Percentiles rank a stretch among this genome's conserved stretches.
Conservation (phyloP, 2,113 vertebrate genomes). For the Eubucco bourcierii region DNA sequence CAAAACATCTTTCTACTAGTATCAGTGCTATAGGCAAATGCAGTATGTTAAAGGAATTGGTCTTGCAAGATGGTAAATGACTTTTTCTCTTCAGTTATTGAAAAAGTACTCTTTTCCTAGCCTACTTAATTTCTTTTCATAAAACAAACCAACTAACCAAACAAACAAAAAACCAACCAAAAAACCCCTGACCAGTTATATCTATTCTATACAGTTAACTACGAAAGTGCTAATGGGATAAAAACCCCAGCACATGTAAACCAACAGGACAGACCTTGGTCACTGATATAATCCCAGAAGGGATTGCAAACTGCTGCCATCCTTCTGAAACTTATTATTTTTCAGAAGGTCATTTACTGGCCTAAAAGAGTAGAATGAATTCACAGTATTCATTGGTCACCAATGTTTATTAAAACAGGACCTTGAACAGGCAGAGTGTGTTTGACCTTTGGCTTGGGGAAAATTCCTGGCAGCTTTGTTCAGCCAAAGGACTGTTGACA, state of each 20-base stretch:
- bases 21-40: background rate
- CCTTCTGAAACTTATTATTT: background rate
- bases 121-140: background rate
- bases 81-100: background rate
- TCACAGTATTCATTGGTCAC: background rate
- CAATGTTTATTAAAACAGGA: background rate
- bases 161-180: too few relatives aligned
- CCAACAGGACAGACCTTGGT: background rate
- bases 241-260: background rate
- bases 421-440: background rate
- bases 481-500: background rate
- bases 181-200: background rate
- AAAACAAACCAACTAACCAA: too few relatives aligned
- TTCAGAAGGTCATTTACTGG: background rate
- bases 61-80: background rate
- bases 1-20: background rate
- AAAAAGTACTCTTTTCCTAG: background rate
- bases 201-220: background rate
- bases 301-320: background rate
- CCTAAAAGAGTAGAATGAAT: background rate
- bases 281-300: background rate
- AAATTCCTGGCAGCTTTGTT: conserved; percentile 5
- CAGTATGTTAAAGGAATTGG: background rate
- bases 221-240: background rate
- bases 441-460: conserved; percentile 28